Conservation (phyloP, 1,140 invertebrate genomes). For the Platorchestia sp. region DNA sequence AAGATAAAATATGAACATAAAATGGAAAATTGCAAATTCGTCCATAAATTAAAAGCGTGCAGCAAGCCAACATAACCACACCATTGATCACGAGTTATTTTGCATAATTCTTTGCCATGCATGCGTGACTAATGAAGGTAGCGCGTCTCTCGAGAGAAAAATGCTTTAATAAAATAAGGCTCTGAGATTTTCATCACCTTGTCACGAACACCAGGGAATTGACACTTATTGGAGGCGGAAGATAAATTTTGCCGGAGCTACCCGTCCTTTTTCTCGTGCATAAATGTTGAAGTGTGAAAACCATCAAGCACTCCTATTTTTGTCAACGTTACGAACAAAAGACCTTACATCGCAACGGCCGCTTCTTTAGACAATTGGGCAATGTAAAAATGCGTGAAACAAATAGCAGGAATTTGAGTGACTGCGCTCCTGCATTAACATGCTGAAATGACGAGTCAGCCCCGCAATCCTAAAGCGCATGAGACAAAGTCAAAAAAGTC, state of each 20-base stretch:
- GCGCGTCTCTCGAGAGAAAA: background rate
- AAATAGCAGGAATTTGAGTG: no score
- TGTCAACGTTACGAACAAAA: background rate
- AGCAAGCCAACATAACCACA: background rate
- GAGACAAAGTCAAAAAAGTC: no score
- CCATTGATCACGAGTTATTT: background rate
- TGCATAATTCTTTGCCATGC: background rate
- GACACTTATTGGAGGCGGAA: no score
- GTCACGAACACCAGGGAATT: background rate
- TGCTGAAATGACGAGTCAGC: no score
- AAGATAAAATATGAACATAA: background rate
- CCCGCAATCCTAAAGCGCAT: no score
- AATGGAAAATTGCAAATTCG: background rate
- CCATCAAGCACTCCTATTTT: background rate
- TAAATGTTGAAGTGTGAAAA: background rate
- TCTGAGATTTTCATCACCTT: background rate
- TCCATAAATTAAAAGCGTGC: background rate
- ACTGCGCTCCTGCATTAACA: no score
- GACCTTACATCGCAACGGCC: background rate
- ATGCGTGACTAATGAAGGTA: background rate
- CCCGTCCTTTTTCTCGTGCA: background rate
- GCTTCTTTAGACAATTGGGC: background rate
- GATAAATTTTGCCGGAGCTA: background rate
- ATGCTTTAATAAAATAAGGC: background rate
- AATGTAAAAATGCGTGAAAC: no score